Evolutionary conservation across 2,888 invertebrate genomes (phyloP), one percentile per base, ranked within the genome.

Genomic region (Drosophila testacea): DNA sequence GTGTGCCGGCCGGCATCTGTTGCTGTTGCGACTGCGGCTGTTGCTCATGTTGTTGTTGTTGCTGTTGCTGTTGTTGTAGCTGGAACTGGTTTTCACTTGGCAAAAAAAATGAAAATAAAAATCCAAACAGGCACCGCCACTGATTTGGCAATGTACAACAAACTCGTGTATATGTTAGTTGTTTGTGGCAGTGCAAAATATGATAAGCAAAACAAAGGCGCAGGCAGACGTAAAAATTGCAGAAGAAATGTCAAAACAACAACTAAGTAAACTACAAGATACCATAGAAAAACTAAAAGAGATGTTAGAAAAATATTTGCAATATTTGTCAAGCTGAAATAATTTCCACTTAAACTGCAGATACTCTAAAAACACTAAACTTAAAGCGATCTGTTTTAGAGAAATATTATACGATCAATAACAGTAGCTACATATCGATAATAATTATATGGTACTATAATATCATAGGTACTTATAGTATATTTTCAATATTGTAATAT

Each of bases 1-100:
- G 77, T 79, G 69, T 81, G 87, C 87, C 87, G 87, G 87, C 87
- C 87, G 87, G 90, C 87, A 88, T 88, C 88, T 89, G 83, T 60
- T 51, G 72, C 27, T 7, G 39, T 16, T 38, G 46, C 28, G n/a
- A 38, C 36, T 34, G 30, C 16, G 39, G 46, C 39, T 69, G 51
- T 38, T 57, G 38, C 30, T 22, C 11, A 13, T 56, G 11, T 4
- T 39, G 6, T 36, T 13, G 4, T 13, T 52, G 6, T 10, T 41
- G 38, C 28, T 52, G 6, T 10, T 41, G 38, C 28, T 46, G 59
- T 27, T 28, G 36, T 39, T 56, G 64, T 13, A 46, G 57, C 75
- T 76, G 81, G 68, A 87, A 90, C 90, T 83, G 87, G 90, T 87
- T 87, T 89, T 68, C 62, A 73, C 73, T 85, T 82, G 62, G 82